phyloP scores from a whole-genome alignment of 2,888 invertebrate species.

The Dioctria linearis region DNA sequence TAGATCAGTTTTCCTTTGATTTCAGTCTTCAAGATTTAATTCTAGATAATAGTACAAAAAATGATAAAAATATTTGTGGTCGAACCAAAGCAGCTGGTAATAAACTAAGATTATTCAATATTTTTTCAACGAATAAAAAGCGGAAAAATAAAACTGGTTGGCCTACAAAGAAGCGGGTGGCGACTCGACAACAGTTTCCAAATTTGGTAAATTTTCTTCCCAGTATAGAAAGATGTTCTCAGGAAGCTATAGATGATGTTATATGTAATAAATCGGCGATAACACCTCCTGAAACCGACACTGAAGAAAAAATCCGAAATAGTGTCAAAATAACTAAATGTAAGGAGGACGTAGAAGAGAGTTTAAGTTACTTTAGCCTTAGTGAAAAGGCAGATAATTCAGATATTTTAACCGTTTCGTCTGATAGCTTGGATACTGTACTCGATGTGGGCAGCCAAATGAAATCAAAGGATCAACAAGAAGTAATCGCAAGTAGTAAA shows the following conservation, averaged over 20 bases:
- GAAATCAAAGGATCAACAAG: slow-evolving; percentile 54
- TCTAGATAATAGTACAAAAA: slow-evolving; percentile 6
- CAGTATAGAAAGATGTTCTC: background rate
- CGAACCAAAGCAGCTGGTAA: background rate
- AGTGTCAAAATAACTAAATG: background rate
- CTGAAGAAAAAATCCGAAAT: slow-evolving; percentile 45
- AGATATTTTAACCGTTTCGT: slow-evolving; percentile 70
- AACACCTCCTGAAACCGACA: slow-evolving; percentile 62
- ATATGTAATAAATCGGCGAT: slow-evolving; percentile 58
- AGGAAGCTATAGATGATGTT: background rate
- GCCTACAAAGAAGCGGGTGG: slow-evolving; percentile 75
- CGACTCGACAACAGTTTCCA: slow-evolving; percentile 57
- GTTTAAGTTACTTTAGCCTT: slow-evolving; percentile 68
- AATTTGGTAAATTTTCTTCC: background rate
- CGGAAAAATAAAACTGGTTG: slow-evolving; percentile 85
- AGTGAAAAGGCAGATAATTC: slow-evolving; percentile 70
- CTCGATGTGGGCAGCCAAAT: slow-evolving; percentile 67
- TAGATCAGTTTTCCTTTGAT: slow-evolving; percentile 65
- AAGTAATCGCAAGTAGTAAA: slow-evolving; percentile 37
- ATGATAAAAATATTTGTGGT: slow-evolving; percentile 2
- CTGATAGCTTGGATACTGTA: slow-evolving; percentile 70
- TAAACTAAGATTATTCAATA: slow-evolving; percentile 53
- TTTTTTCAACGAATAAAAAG: slow-evolving; percentile 59
- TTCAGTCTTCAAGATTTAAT: slow-evolving; percentile 66
- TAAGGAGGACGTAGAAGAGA: slow-evolving; percentile 54